Conservation (phyloP, 2,888 invertebrate species). For the Nycteola revayana region DNA sequence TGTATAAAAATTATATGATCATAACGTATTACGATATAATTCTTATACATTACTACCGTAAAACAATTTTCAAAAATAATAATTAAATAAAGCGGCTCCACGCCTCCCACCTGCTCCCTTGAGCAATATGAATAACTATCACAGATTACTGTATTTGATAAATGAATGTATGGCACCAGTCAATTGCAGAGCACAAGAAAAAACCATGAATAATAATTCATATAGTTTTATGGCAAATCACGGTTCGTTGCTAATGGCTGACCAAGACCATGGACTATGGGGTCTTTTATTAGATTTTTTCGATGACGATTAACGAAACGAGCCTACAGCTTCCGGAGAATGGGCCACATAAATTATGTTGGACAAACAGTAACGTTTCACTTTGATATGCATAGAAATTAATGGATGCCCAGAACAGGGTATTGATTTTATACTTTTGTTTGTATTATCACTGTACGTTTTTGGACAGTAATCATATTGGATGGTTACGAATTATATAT, state of each 20-base stretch:
- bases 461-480: no score
- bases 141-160: conserved; percentile 76
- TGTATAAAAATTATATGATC: no score
- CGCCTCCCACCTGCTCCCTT: conserved; percentile 24
- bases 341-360: conserved; percentile 70
- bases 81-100: conserved; percentile 51
- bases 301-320: conserved; percentile 66
- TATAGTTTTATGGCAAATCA: conserved; percentile 63
- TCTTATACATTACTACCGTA: no score
- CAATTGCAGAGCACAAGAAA: conserved; percentile 58
- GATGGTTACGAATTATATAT: no score
- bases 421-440: no score
- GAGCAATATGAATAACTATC: conserved; percentile 73
- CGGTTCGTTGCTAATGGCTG: conserved; percentile 66
- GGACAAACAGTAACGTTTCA: conserved; percentile 63
- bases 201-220: conserved; percentile 69
- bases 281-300: conserved; percentile 65
- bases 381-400: conserved; percentile 50
- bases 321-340: conserved; percentile 77
- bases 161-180: conserved; percentile 60
- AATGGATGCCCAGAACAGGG: conserved; percentile 18
- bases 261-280: conserved; percentile 28
- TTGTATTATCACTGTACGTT: no score
- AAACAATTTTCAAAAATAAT: no score
- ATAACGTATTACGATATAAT: no score